Conservation (phyloP, 1,140 invertebrate species). For the Panulirus ornatus region DNA sequence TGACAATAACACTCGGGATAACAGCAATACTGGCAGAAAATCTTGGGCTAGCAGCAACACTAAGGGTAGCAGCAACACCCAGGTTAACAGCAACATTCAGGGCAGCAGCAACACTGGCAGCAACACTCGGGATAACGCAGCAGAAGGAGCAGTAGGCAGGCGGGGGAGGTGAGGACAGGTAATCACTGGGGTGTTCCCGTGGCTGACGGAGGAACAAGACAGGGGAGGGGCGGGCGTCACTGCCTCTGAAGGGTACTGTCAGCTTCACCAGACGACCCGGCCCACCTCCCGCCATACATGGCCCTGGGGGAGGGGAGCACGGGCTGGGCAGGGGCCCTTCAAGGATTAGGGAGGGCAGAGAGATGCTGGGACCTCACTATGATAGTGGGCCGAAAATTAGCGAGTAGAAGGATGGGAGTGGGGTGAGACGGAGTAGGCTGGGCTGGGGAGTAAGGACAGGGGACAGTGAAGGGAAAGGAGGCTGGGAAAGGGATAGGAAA, state of each 20-base stretch:
- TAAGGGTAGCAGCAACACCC: too few species aligned
- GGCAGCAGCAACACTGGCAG: background rate
- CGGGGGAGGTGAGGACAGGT: slow-evolving; percentile 28
- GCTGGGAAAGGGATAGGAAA: background rate
- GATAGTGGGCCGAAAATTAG: too few species aligned
- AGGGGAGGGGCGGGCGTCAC: slow-evolving; percentile 36
- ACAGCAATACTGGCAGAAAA: too few species aligned
- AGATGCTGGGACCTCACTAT: too few species aligned
- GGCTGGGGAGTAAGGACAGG: background rate
- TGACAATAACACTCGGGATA: too few species aligned
- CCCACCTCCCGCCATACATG: slow-evolving; percentile 36
- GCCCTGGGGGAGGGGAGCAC: background rate
- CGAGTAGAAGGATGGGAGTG: too few species aligned
- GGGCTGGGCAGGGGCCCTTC: too few species aligned
- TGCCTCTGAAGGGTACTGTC: slow-evolving; percentile 28
- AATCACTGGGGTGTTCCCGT: slow-evolving; percentile 34
- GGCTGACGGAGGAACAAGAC: slow-evolving; percentile 23
- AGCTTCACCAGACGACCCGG: background rate
- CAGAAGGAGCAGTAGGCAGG: background rate
- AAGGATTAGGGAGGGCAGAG: too few species aligned
- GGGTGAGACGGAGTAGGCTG: background rate
- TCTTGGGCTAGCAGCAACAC: too few species aligned
- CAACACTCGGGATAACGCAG: background rate
- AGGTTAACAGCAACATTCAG: background rate
- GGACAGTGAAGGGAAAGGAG: background rate